Evolutionary conservation across 2,113 vertebrate species (phyloP).

Genomic region (Smithornis capensis): DNA sequence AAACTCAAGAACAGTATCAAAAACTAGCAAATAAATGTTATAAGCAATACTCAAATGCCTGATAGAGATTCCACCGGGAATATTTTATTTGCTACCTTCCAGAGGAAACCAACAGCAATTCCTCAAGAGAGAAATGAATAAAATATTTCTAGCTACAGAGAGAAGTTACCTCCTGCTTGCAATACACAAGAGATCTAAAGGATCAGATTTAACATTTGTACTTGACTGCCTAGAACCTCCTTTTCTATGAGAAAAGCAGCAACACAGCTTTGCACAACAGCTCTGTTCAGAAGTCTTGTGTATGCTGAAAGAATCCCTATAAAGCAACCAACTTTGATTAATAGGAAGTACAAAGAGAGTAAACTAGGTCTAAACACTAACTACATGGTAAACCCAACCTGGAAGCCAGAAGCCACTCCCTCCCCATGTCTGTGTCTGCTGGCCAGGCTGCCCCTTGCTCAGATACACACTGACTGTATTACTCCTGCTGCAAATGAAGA

Average conservation of each 20-base stretch:
- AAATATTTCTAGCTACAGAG: neutral
- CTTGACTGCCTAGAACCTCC: neutral
- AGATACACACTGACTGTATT: neutral
- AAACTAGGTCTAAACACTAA: neutral
- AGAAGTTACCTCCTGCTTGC: neutral
- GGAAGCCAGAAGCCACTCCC: neutral
- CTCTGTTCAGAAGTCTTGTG: neutral
- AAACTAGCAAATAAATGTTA: neutral
- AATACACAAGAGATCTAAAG: neutral
- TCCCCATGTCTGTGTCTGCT: rapidly evolving
- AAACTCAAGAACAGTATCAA: neutral
- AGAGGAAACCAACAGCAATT: neutral
- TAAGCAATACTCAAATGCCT: neutral
- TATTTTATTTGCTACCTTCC: neutral
- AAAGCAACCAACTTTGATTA: neutral
- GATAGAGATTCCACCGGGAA: neutral
- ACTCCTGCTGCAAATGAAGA: neutral
- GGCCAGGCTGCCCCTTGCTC: rapidly evolving
- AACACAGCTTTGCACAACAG: neutral
- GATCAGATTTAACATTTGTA: neutral
- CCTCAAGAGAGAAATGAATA: neutral
- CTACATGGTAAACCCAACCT: neutral
- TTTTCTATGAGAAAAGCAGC: neutral
- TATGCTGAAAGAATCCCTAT: neutral
- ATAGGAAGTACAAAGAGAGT: neutral